Percentiles rank a stretch among this genome's conserved stretches.
phyloP scores from a whole-genome alignment of 2,797 vertebrate genomes.

The Halcyon badia region DNA sequence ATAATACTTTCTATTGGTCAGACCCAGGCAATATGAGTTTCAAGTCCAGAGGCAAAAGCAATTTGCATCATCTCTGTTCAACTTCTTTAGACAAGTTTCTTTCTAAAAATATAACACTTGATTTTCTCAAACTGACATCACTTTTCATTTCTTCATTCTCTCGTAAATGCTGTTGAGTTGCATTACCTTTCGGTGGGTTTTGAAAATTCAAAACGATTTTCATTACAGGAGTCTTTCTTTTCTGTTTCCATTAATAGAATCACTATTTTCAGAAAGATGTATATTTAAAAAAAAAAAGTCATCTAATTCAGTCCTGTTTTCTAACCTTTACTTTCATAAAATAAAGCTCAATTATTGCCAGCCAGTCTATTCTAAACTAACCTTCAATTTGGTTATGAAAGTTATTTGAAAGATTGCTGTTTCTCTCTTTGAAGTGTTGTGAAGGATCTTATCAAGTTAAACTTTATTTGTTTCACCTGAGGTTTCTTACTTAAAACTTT shows the following conservation, averaged over 20 bases:
- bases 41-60: background rate
- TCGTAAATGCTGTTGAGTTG: background rate
- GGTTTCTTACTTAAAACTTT: background rate
- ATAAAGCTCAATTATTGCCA: background rate
- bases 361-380: background rate
- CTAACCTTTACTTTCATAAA: background rate
- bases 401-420: background rate
- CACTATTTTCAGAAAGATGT: background rate
- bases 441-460: background rate
- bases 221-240: background rate
- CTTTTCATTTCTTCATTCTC: background rate
- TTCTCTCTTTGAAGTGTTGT: background rate
- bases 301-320: background rate
- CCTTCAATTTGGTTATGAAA: background rate
- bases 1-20: background rate
- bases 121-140: background rate
- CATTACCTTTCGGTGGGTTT: background rate
- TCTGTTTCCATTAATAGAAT: background rate
- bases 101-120: constrained; percentile 3
- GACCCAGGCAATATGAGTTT: background rate
- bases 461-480: background rate
- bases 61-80: background rate
- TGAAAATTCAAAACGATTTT: background rate
- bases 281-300: background rate
- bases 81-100: background rate